Conservation (phyloP, 1,140 invertebrate species). For the Oncopodura yosiiana region DNA sequence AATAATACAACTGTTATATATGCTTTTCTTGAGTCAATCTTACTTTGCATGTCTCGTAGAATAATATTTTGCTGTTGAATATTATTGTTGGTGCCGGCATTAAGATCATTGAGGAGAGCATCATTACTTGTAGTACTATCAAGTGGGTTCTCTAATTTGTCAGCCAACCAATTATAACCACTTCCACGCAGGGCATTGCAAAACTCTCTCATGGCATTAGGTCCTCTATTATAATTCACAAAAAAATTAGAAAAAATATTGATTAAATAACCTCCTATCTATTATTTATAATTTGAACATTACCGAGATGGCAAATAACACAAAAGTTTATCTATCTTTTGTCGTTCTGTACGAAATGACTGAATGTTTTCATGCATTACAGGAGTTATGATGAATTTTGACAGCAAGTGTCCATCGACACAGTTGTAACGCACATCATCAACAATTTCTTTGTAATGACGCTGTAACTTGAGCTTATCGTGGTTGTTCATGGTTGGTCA, state of each 20-base stretch:
- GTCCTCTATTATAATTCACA: constrained; percentile 13
- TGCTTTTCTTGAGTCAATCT: background rate
- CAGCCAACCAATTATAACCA: constrained; percentile 21
- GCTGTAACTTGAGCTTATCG: constrained; percentile 10
- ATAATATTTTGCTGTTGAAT: background rate
- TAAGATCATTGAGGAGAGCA: background rate
- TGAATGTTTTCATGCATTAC: constrained; percentile 27
- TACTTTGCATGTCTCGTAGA: constrained; percentile 14
- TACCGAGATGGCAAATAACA: constrained; percentile 18
- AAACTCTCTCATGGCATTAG: constrained; percentile 15
- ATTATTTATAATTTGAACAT: background rate
- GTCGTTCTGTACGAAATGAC: constrained; percentile 3
- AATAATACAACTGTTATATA: background rate
- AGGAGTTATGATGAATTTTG: constrained; percentile 13
- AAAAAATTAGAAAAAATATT: background rate
- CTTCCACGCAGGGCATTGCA: constrained; percentile 16
- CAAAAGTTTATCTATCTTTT: constrained; percentile 26
- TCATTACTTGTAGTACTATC: background rate
- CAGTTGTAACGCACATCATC: constrained; percentile 16
- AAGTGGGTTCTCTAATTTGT: constrained; percentile 10
- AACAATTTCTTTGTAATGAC: constrained; percentile 13
- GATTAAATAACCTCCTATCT: background rate
- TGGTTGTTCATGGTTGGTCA: constrained; percentile 7
- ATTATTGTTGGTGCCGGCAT: constrained; percentile 4
- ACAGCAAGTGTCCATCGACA: constrained; percentile 11